Percentiles rank a stretch among this genome's conserved stretches.
phyloP scores from a whole-genome alignment of 2,797 vertebrate genomes.

The Lepilemur ruficaudatus region DNA sequence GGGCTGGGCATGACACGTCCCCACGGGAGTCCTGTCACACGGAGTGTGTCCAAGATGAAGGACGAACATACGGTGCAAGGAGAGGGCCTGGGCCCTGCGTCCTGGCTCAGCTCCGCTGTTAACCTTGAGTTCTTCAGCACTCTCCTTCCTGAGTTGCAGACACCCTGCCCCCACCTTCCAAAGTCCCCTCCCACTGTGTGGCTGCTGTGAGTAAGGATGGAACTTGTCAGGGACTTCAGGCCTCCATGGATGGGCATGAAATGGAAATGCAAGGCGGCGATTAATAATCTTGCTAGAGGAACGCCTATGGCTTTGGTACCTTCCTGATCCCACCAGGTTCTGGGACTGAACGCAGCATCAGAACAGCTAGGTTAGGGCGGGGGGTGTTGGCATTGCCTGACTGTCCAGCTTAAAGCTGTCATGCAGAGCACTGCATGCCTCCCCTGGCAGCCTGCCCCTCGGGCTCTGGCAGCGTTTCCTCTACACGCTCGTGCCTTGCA shows the following conservation, averaged over 20 bases:
- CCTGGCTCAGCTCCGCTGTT: neutral
- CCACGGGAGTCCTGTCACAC: neutral
- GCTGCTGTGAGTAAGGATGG: neutral
- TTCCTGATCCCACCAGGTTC: neutral
- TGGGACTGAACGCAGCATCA: neutral
- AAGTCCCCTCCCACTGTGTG: neutral
- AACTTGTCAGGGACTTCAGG: neutral
- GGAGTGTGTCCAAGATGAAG: neutral
- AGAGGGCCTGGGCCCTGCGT: neutral
- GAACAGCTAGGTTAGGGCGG: neutral
- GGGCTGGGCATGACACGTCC: neutral
- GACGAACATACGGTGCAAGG: rapidly evolving
- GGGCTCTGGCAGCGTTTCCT: neutral
- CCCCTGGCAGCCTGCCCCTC: too few species aligned
- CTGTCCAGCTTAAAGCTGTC: neutral
- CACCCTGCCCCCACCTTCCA: rapidly evolving
- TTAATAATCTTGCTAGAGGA: neutral
- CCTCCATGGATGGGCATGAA: neutral
- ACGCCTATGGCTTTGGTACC: neutral
- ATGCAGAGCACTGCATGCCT: neutral
- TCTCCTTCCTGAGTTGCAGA: neutral
- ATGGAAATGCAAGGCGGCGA: neutral
- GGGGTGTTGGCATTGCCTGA: neutral
- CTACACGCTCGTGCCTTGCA: rapidly evolving
- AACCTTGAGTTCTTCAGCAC: neutral